Evolutionary conservation across 2,113 vertebrate species (phyloP).

Genomic region (Electrona antarctica): DNA sequence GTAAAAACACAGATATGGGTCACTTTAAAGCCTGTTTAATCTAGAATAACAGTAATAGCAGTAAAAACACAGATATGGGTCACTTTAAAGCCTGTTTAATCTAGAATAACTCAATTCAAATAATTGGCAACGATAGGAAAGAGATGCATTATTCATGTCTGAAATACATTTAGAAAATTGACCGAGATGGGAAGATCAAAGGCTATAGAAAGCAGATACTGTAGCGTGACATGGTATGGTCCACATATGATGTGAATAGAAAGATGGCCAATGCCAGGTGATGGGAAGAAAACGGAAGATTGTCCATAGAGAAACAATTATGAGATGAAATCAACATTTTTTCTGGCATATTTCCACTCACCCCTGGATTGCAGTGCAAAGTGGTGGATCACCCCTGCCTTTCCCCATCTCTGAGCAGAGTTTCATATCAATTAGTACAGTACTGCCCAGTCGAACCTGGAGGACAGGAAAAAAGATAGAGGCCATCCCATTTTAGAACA

Average conservation of each 20-base stretch:
- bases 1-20: conserved; percentile 3
- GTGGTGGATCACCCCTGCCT: background rate
- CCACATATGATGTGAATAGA: conserved; percentile 28
- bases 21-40: conserved; percentile 8
- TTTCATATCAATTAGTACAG: background rate
- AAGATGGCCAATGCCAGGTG: conserved; percentile 13
- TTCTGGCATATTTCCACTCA: conserved; percentile 1
- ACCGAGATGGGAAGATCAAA: conserved; percentile 39
- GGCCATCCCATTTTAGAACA: conserved; percentile 7
- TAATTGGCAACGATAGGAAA: background rate
- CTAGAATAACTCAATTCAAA: conserved; percentile 1
- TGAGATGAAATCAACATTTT: conserved; percentile 42
- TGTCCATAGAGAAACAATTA: background rate
- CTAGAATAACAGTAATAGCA: background rate
- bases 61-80: conserved; percentile 1
- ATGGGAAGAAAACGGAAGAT: conserved; percentile 7
- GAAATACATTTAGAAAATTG: conserved; percentile 25
- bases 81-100: conserved; percentile 7
- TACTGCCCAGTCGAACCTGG: background rate
- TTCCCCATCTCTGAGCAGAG: conserved; percentile 1
- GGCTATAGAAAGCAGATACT: conserved; percentile 32
- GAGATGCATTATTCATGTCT: conserved; percentile 34
- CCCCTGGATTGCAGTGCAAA: background rate
- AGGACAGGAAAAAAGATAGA: background rate
- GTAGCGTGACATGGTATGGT: conserved; percentile 18